These are phyloP conservation scores for Ips nitidus DNA, from an alignment of 1,140 invertebrate species.

Conservation along the genomic window DNA sequence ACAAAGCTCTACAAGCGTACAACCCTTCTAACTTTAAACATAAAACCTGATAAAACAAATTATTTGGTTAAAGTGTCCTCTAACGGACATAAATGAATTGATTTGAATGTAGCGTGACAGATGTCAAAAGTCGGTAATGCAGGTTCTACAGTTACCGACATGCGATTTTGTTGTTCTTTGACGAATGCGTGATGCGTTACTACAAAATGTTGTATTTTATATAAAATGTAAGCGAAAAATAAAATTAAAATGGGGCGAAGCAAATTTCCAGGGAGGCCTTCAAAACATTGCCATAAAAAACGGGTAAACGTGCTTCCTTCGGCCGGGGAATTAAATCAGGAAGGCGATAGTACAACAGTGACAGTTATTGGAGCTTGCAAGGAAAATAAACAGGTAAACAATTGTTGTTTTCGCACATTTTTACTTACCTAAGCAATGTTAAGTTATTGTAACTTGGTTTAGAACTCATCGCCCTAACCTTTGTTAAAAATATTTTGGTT, in stretches of 20 bases:
- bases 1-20: no score
- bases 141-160: conserved; percentile 14
- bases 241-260: conserved; percentile 61
- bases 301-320: conserved; percentile 73
- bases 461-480: neutral
- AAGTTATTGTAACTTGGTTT: neutral
- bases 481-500: conserved; percentile 12
- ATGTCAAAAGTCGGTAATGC: conserved; percentile 12
- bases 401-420: conserved; percentile 33
- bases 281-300: conserved; percentile 80
- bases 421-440: conserved; percentile 1
- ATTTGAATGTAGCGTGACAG: neutral
- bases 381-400: conserved; percentile 57
- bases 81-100: no score
- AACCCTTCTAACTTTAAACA: no score
- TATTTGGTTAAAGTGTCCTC: no score
- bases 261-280: conserved; percentile 82
- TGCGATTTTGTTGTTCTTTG: conserved; percentile 37
- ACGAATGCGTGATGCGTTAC: conserved; percentile 33
- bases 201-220: conserved; percentile 29
- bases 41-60: no score
- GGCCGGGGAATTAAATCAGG: conserved; percentile 53
- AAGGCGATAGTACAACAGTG: conserved; percentile 53
- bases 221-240: conserved; percentile 34
- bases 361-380: conserved; percentile 53